phyloP scores from a whole-genome alignment of 2,113 vertebrate genomes.

The Varanus salvator region DNA sequence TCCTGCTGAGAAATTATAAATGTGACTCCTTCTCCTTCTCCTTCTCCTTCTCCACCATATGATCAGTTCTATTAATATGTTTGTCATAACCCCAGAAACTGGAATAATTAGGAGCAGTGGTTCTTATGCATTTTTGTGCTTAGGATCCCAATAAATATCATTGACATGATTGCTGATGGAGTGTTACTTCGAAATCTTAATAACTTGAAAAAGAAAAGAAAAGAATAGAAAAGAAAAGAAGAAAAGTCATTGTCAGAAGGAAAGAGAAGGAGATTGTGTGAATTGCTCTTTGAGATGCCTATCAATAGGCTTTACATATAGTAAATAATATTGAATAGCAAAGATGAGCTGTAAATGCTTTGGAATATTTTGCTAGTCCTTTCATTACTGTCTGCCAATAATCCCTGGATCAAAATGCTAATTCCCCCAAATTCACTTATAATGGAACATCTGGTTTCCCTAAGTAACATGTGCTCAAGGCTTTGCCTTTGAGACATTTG shows the following conservation, averaged over 20 bases:
- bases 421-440: slow-evolving; percentile 25
- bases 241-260: too few relatives aligned
- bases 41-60: too few relatives aligned
- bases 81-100: not conserved
- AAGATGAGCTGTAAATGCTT: slow-evolving; percentile 1
- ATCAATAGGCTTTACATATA: slow-evolving; percentile 24
- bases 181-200: not conserved
- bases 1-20: not conserved
- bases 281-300: not conserved
- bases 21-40: not conserved
- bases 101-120: not conserved
- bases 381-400: slow-evolving; percentile 3
- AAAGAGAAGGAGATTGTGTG: not conserved
- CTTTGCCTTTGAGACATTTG: not conserved
- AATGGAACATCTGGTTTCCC: slow-evolving; percentile 28
- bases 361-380: not conserved
- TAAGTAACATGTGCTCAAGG: not conserved
- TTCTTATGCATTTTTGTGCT: not conserved
- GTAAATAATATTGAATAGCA: slow-evolving; percentile 18
- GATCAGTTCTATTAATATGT: not conserved
- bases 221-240: not conserved
- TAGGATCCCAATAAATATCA: not conserved
- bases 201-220: not conserved
- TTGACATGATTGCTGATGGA: not conserved
- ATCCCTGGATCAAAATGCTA: not conserved